Conservation (phyloP, 2,797 vertebrate species). For the Rhynchotus rufescens region DNA sequence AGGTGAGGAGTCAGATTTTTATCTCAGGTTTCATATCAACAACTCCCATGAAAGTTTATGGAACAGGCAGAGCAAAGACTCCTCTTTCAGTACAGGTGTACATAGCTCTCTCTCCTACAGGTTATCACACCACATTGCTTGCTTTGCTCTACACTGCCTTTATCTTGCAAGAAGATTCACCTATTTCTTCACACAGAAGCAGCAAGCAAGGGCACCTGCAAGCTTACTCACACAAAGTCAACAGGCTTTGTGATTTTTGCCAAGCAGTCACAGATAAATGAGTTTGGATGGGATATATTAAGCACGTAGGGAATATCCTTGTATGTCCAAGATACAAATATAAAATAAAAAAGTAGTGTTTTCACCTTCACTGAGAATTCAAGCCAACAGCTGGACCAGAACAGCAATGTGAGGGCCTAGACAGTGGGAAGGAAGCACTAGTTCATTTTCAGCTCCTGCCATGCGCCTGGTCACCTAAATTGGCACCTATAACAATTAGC, state of each 20-base stretch:
- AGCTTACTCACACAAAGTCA: background rate
- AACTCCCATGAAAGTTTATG: slow-evolving; percentile 35
- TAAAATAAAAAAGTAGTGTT: background rate
- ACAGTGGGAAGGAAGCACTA: background rate
- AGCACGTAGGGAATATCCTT: background rate
- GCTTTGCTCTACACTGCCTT: background rate
- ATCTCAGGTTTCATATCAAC: slow-evolving; percentile 65
- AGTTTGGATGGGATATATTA: accelerated
- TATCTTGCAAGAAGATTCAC: background rate
- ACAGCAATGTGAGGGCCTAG: accelerated
- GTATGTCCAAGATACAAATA: background rate
- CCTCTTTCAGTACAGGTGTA: background rate
- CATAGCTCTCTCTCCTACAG: background rate
- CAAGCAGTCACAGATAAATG: background rate
- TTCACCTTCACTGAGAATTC: background rate
- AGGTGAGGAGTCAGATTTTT: slow-evolving; percentile 70
- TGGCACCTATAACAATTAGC: background rate
- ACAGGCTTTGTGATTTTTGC: background rate
- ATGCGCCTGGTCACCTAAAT: background rate
- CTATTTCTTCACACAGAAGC: background rate
- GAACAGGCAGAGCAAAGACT: background rate
- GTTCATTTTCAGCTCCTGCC: background rate
- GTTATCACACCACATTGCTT: background rate
- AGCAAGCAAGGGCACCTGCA: background rate
- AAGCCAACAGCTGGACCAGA: accelerated